These are phyloP conservation scores for Notocelia uddmanniana DNA, from an alignment of 2,888 invertebrate species.

Conservation along the genomic window DNA sequence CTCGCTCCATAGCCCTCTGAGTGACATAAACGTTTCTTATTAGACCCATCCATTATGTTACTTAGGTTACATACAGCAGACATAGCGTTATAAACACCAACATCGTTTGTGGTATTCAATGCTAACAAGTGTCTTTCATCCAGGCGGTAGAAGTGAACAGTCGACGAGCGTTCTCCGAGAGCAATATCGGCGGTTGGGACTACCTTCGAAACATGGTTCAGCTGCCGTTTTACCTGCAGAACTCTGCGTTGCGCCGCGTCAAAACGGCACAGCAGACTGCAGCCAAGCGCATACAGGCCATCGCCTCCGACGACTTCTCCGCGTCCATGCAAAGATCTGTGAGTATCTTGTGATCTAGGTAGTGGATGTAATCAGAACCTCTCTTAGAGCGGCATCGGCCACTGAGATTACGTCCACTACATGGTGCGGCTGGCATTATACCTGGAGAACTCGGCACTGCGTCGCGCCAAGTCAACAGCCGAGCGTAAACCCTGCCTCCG, in stretches of 20 bases:
- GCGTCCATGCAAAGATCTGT: conserved; percentile 82
- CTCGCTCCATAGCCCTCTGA: too few relatives aligned
- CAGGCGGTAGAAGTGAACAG: conserved; percentile 96
- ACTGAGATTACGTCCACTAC: background rate
- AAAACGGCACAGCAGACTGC: conserved; percentile 95
- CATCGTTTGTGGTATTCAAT: too few relatives aligned
- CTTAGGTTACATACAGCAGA: too few relatives aligned
- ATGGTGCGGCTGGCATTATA: background rate
- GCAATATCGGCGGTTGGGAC: conserved; percentile 97
- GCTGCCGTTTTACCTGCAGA: conserved; percentile 98
- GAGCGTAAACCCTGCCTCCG: too few relatives aligned
- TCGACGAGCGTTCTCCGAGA: conserved; percentile 94
- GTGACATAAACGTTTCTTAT: too few relatives aligned
- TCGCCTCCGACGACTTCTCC: conserved; percentile 85
- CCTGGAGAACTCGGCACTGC: background rate
- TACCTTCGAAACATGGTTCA: conserved; percentile 98
- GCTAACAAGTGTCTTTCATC: background rate
- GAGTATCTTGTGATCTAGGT: conserved; percentile 50
- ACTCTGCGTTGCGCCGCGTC: conserved; percentile 96
- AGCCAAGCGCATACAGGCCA: conserved; percentile 74
- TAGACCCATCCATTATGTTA: too few relatives aligned
- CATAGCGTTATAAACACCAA: background rate
- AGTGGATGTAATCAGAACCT: too few relatives aligned
- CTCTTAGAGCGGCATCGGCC: too few relatives aligned
- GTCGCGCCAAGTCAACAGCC: background rate